Evolutionary conservation across 2,113 vertebrate species (phyloP).

Genomic region (Paradisaea rubra): DNA sequence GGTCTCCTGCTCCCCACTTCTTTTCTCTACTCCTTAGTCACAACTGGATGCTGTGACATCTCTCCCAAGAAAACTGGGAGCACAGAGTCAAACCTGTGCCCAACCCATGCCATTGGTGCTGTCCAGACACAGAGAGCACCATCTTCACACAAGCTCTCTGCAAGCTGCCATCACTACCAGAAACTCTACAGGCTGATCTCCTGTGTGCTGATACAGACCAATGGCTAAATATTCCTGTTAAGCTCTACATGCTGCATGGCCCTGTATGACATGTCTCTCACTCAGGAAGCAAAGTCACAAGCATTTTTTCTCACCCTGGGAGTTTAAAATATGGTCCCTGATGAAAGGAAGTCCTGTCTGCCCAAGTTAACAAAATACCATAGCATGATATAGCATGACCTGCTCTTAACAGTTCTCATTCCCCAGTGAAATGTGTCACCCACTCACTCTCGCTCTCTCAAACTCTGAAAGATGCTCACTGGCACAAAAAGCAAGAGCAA

Average conservation of each 20-base stretch:
- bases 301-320: background rate
- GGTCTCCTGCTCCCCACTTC: background rate
- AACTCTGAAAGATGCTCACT: background rate
- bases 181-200: background rate
- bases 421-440: background rate
- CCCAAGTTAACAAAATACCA: background rate
- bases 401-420: background rate
- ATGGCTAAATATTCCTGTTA: background rate
- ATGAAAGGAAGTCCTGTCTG: background rate
- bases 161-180: background rate
- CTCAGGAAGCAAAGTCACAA: background rate
- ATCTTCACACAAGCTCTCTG: background rate
- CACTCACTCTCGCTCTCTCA: background rate
- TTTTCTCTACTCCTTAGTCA: background rate
- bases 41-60: background rate
- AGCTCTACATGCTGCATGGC: background rate
- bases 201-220: background rate
- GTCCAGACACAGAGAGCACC: background rate
- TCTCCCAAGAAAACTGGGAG: background rate
- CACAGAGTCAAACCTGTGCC: background rate
- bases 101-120: background rate
- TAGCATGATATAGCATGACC: background rate
- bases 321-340: background rate
- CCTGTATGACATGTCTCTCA: background rate
- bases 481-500: background rate